Evolutionary conservation across 2,797 vertebrate genomes (phyloP), one percentile per base, ranked within the genome.

Genomic region (Microctenopoma stevenorrisi): DNA sequence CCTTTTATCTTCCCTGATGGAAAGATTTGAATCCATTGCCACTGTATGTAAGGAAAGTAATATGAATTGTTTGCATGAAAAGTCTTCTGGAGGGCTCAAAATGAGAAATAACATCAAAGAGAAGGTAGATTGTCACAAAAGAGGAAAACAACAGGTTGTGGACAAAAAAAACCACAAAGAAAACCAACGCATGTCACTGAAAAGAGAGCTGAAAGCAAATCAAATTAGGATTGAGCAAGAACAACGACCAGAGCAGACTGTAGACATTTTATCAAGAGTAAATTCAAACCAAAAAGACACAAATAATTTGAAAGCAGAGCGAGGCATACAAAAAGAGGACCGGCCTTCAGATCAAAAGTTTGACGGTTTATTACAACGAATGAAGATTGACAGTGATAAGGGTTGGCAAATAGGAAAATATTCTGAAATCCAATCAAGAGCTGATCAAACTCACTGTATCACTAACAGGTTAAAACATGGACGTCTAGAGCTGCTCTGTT

Each of bases 1-100:
- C 0, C 66, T 95, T 26, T 79, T 96, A 5, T 88, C 91, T 25
- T 92, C 82, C 30, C 74, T 97, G 65, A 96, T 94, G 85, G 94
- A 94, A 43, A 94, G 74, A 49, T 96, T 97, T 76, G 96, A 98
- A 74, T 90, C 88, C 62, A 90, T 88, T 0, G 77, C 91, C n/a
- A 81, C 84, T 37, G 83, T 95, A 7, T 79, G 83, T 48, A 94
- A 91, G 0, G 81, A 85, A 40, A 61, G 74, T 16, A 89, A 94
- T 42, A 73, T 91, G 1, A 91, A 80, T n/a, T 75, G 38, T 81
- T 89, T 0, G 64, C 59, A 50, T 7, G 67, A 77, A 51, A 88
- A 8, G 47, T 33, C 62, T 10, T 30, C 64, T n/a, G 67, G 13
- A 37, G 68, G 26, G 65, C 59, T 82, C 5, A 80, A 65, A 35